These are phyloP conservation scores for Colossoma macropomum DNA, from an alignment of 2,113 vertebrate genomes.

Conservation along the genomic window DNA sequence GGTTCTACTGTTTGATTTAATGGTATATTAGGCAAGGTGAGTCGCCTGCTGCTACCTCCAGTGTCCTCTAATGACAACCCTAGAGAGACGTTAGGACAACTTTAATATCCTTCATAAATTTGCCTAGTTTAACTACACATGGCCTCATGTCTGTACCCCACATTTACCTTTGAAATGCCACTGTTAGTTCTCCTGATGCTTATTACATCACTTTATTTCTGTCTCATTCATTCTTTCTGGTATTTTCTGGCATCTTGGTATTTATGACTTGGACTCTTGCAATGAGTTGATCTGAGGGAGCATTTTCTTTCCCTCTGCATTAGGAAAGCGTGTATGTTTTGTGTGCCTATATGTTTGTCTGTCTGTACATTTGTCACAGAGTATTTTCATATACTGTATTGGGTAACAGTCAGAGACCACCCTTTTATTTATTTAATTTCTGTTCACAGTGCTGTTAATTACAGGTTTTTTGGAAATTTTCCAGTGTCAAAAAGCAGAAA, in stretches of 20 bases:
- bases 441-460: too few relatives aligned
- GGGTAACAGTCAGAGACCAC: too few relatives aligned
- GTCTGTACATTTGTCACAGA: neutral
- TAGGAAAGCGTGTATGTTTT: slow-evolving; percentile 9
- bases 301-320: neutral
- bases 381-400: neutral
- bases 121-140: slow-evolving; percentile 28
- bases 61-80: slow-evolving; percentile 64
- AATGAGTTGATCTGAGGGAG: neutral
- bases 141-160: neutral
- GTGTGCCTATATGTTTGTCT: neutral
- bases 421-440: too few relatives aligned
- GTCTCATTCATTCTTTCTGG: neutral
- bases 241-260: neutral
- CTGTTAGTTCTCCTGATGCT: slow-evolving; percentile 47
- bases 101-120: slow-evolving; percentile 68
- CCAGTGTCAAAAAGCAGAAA: too few relatives aligned
- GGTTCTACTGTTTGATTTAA: slow-evolving; percentile 53
- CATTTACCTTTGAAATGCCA: slow-evolving; percentile 34
- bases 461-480: too few relatives aligned
- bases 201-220: slow-evolving; percentile 21
- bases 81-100: slow-evolving; percentile 59
- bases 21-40: slow-evolving; percentile 29
- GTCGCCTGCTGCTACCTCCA: slow-evolving; percentile 35
- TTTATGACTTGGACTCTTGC: neutral